Conservation (phyloP, 2,797 vertebrate species). For the Neoniphon sammara region DNA sequence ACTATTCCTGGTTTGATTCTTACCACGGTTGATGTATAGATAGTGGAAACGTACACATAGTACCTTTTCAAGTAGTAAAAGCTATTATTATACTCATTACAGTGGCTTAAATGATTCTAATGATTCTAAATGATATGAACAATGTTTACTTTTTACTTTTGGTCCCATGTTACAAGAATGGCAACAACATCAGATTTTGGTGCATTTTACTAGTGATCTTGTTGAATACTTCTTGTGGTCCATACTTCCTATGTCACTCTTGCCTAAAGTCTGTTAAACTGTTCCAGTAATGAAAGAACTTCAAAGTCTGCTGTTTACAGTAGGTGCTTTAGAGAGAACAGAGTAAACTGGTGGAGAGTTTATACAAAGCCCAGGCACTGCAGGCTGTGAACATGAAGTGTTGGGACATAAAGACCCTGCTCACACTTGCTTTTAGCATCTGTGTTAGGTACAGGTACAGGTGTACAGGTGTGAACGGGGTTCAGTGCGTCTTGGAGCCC, state of each 20-base stretch:
- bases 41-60: conserved; percentile 34
- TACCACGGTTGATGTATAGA: conserved; percentile 67
- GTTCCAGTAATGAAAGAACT: conserved; percentile 1
- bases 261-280: conserved; percentile 29
- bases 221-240: conserved; percentile 29
- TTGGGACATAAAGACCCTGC: neutral
- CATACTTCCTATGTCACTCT: conserved; percentile 6
- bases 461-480: no score
- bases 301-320: conserved; percentile 51
- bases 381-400: conserved; percentile 10
- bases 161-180: conserved; percentile 4
- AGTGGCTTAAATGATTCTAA: conserved; percentile 38
- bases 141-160: conserved; percentile 38
- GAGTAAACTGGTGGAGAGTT: conserved; percentile 33
- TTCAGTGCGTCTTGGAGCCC: no score
- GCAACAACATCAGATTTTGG: conserved; percentile 22
- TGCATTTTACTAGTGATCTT: conserved; percentile 21
- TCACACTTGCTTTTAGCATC: no score
- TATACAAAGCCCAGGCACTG: conserved; percentile 32
- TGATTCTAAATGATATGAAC: conserved; percentile 23
- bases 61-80: conserved; percentile 30
- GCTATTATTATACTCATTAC: conserved; percentile 51
- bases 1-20: conserved; percentile 64
- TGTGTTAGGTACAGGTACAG: no score
- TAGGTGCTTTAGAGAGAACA: conserved; percentile 29